Evolutionary conservation across 2,888 invertebrate genomes (phyloP), one percentile per base, ranked within the genome.

Genomic region (Argynnis bischoffii): DNA sequence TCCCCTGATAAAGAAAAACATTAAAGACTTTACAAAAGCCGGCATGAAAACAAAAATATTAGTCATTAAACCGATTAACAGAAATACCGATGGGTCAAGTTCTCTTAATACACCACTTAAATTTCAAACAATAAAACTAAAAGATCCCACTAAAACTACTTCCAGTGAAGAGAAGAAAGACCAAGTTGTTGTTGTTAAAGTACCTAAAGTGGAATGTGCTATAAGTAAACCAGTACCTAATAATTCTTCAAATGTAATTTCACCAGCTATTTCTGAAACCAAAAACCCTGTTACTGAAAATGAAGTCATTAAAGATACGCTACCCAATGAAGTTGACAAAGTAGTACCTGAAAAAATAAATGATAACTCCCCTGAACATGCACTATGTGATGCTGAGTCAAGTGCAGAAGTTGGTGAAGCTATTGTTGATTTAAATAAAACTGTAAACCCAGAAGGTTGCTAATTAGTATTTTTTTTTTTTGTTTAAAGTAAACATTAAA

Each of bases 121-220:
- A 77, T 90, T 88, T 72, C 90, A 90, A 80, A 92, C 90, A 94
- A 82, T 98, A 95, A 93, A 98, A 97, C 88, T 98, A 95, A 75
- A 90, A 76, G 91, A 91, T 72, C 81, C 86, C n/a, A 85, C 75
- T 70, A 87, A 86, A 72, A 78, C 71, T 66, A 74, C 78, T 48
- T 71, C 77, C 8, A 83, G 74, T 73, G 85, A 88, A 72, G 86
- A 86, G 68, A 86, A 83, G 56, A 67, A 78, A 65, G 90, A 91
- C 75, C 88, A 90, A 82, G 85, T 90, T 63, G 83, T 88, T 63
- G 86, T 91, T 50, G 90, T 91, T 0, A 85, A 90, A 79, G 87
- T 92, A 66, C 92, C 92, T 65, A 86, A 86, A 79, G 88, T 90
- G 16, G 88, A 90, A 47, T 79, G 84, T 75, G 61, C 80, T 55